phyloP scores from a whole-genome alignment of 2,888 invertebrate species.

The Dryobotodes eremita region DNA sequence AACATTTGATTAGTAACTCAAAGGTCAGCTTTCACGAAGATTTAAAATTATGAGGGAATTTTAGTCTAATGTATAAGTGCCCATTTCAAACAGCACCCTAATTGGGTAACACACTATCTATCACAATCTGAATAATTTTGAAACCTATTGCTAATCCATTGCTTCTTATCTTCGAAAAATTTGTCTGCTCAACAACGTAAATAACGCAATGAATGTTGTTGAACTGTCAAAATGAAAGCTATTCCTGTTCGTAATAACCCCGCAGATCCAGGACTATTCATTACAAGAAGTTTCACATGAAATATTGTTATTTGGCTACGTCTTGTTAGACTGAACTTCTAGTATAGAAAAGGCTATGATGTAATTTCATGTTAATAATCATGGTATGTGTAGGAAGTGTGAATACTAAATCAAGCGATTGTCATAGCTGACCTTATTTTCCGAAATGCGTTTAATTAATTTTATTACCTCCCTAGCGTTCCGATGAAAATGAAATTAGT shows the following conservation, averaged over 20 bases:
- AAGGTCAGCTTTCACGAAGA: not conserved
- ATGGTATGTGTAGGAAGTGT: not conserved
- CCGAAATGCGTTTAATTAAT: slow-evolving; percentile 42
- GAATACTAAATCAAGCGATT: not conserved
- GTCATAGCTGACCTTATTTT: not conserved
- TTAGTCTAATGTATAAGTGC: not conserved
- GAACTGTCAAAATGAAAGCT: no score
- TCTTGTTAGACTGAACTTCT: not conserved
- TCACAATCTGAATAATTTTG: no score
- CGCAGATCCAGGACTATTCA: not conserved
- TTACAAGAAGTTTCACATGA: no score
- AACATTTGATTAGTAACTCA: not conserved
- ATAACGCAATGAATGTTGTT: no score
- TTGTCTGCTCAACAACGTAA: no score
- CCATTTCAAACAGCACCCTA: not conserved
- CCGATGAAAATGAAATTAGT: slow-evolving; percentile 56
- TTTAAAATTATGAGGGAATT: not conserved
- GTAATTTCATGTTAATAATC: not conserved
- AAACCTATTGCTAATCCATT: no score
- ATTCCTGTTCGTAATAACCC: no score
- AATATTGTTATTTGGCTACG: not conserved
- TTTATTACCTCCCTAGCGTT: slow-evolving; percentile 28
- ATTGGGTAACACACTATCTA: no score
- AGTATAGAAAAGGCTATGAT: not conserved
- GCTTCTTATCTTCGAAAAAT: no score